phyloP scores from a whole-genome alignment of 2,113 vertebrate species.

The Nyctibius bracteatus region DNA sequence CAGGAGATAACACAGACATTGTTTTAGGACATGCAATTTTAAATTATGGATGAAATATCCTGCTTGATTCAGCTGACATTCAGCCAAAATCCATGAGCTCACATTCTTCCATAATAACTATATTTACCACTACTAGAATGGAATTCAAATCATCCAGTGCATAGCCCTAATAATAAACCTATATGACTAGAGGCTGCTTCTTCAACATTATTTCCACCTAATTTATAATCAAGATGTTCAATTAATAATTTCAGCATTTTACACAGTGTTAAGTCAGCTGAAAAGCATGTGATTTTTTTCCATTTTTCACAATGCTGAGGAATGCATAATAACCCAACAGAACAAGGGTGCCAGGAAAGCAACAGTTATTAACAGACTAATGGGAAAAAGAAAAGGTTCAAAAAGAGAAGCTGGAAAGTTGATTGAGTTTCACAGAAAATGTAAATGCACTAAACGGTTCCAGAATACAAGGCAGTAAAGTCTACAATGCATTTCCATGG shows the following conservation, averaged over 20 bases:
- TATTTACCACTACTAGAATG: conserved; percentile 70
- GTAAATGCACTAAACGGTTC: conserved; percentile 39
- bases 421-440: conserved; percentile 67
- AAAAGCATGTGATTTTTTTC: conserved; percentile 77
- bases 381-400: conserved; percentile 64
- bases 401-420: conserved; percentile 57
- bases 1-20: conserved; percentile 23
- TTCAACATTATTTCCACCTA: conserved; percentile 83
- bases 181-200: conserved; percentile 76
- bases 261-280: conserved; percentile 78
- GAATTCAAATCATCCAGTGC: conserved; percentile 72
- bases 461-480: conserved; percentile 39
- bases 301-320: conserved; percentile 76
- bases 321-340: conserved; percentile 75
- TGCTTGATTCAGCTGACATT: conserved; percentile 70
- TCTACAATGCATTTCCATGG: background rate
- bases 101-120: conserved; percentile 62
- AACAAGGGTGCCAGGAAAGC: conserved; percentile 66
- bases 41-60: conserved; percentile 54
- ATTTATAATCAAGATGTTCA: conserved; percentile 85
- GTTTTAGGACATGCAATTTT: conserved; percentile 61
- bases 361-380: conserved; percentile 73
- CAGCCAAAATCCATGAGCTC: conserved; percentile 63
- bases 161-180: conserved; percentile 75
- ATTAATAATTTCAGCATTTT: conserved; percentile 82